Evolutionary conservation across 2,797 vertebrate species (phyloP).

Genomic region (Sphaeramia orbicularis): DNA sequence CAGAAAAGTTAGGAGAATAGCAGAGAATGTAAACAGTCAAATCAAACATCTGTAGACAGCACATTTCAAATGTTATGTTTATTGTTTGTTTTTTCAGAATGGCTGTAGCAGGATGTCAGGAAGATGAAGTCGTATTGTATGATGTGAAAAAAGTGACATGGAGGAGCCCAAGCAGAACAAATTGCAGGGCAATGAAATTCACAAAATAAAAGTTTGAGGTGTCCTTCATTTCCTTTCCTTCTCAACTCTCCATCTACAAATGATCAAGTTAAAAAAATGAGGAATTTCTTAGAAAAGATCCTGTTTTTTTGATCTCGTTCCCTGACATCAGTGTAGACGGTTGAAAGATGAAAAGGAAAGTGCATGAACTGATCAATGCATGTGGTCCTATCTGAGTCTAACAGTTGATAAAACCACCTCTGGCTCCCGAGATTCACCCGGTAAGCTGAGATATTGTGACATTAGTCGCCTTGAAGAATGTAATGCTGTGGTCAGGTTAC

Average conservation of each 20-base stretch:
- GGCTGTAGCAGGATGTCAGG: slow-evolving; percentile 41
- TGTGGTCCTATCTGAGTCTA: slow-evolving; percentile 9
- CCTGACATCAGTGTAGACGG: slow-evolving; percentile 24
- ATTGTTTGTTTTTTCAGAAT: slow-evolving; percentile 55
- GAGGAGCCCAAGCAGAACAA: slow-evolving; percentile 22
- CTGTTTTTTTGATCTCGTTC: slow-evolving; percentile 12
- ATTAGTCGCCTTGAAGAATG: slow-evolving; percentile 39
- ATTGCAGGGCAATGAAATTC: slow-evolving; percentile 40
- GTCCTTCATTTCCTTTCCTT: slow-evolving; percentile 54
- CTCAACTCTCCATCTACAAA: slow-evolving; percentile 29
- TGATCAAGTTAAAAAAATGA: slow-evolving; percentile 13
- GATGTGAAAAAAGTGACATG: slow-evolving; percentile 38
- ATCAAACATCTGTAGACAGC: slow-evolving; percentile 45
- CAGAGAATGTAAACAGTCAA: slow-evolving; percentile 24
- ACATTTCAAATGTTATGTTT: slow-evolving; percentile 67
- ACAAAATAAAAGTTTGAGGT: slow-evolving; percentile 38
- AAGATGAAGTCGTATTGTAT: slow-evolving; percentile 25
- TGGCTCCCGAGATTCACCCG: slow-evolving; percentile 36
- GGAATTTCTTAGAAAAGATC: slow-evolving; percentile 24
- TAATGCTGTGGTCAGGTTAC: slow-evolving; percentile 40
- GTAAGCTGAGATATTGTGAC: slow-evolving; percentile 50
- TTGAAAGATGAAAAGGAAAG: slow-evolving; percentile 40
- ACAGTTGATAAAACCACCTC: slow-evolving; percentile 28
- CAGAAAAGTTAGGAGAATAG: slow-evolving; percentile 1
- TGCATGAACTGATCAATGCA: slow-evolving; percentile 36